Base-by-base conservation (phyloP, 2,797 vertebrate genomes). In the Eidolon dupreanum region DNA sequence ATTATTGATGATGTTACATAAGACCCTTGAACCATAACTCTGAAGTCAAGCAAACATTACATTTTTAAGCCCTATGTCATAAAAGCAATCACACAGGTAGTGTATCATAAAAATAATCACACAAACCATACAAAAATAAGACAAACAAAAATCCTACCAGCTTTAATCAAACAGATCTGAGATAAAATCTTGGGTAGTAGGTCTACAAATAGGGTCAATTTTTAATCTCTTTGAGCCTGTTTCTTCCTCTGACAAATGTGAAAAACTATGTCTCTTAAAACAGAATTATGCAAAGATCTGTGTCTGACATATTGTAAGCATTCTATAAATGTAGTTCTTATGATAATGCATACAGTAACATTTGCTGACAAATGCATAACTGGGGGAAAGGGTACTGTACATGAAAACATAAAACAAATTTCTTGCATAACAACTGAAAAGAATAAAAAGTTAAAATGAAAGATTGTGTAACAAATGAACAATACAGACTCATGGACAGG, bases 251-350 rank as follows among this genome's bases (percentile, higher is more conserved):
- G 81, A 77, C 75, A 90, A 87, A 75, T 70, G 22, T 63, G 55
- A 65, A 43, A 94, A 82, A 49, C 65, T 83, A 88, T 57, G 79
- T 83, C 15, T 84, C 78, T 53, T 90, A 90, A 85, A 93, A 86
- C 17, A 63, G 41, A 70, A 96, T 81, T 90, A 63, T 82, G 38
- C 61, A 95, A 75, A 90, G 19, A 63, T 36, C 38, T 71, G 16
- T 57, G 33, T 68, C 38, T 87, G 53, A 79, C 19, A 82, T 86
- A 90, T 9, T 65, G 26, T 55, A 87, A 70, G 38, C 17, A 84
- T 79, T 79, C 11, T 79, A 53, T 78, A 88, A 94, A 59, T 66
- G 41, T 66, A 78, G 43, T 31, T 75, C 28, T 83, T 83, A 93
- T 71, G 93, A 95, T n/a, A 83, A 65, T 43, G 33, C 28, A 77